Evolutionary conservation across 1,140 invertebrate genomes (phyloP), one percentile per base, ranked within the genome.

Genomic region (Apolygus lucorum): DNA sequence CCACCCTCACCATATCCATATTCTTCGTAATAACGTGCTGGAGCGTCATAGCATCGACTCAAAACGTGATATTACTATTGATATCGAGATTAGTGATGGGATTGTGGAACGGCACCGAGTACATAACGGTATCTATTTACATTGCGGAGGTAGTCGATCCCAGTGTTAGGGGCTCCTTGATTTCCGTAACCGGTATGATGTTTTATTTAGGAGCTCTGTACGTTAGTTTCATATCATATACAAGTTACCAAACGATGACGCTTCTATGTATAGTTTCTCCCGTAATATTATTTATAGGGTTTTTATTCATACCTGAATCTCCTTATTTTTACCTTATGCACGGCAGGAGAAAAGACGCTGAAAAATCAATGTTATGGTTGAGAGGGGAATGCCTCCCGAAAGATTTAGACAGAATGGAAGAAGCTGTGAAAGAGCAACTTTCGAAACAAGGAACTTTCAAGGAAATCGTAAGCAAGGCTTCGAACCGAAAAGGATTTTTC

Each of bases 131-230:
- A 1, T 85, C 86, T 0, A 81, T 87, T 72, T 88, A 87, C 72
- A 77, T 87, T 1, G 84, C 82, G 14, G 86, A 88, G 76, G 82
- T 85, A 1, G 82, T 72, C n/a, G 68, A 73, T n/a, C 66, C 72
- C 0, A n/a, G 26, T 4, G 68, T 74, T 2, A 1, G 74, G 13
- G 74, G 74, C 2, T 52, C 71, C 0, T 14, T 74, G 0, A 90
- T 91, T 4, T 90, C 90, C 2, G 89, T 91, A 0, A 86, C 91
- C 66, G 90, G 94, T 75, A 77, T 91, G 8, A 90, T 90, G 75
- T 84, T 88, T 34, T 84, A 85, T 4, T 70, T 90, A 17, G 94
- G 94, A 2, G 86, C 93, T 71, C 76, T 95, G 0, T 84, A 87
- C 28, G 82, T 88, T 0, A 95, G 92, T 76, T 76, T 81, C 0